phyloP scores from a whole-genome alignment of 2,797 vertebrate species.

The Acrossocheilus wenchowensis region DNA sequence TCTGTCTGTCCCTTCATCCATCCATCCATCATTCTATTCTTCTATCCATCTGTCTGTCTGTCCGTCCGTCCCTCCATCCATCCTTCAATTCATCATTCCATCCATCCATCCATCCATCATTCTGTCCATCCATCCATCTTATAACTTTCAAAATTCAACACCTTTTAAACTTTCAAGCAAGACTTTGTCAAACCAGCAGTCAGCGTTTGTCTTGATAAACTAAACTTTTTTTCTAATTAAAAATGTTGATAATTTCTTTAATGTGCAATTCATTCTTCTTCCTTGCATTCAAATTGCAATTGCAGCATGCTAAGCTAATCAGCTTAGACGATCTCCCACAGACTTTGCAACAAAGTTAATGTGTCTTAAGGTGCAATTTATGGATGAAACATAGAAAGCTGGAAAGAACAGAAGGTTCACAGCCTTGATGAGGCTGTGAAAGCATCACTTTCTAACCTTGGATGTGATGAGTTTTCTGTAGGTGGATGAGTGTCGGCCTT shows the following conservation, averaged over 20 bases:
- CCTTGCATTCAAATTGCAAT: background rate
- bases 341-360: background rate
- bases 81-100: background rate
- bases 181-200: background rate
- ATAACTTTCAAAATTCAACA: background rate
- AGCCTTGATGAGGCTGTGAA: conserved; percentile 35
- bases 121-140: background rate
- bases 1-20: background rate
- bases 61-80: no score
- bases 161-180: background rate
- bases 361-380: background rate
- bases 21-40: background rate
- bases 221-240: background rate
- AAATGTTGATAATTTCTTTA: background rate
- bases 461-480: conserved; percentile 47
- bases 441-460: conserved; percentile 52
- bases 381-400: background rate
- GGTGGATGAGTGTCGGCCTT: conserved; percentile 41
- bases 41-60: background rate
- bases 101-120: background rate
- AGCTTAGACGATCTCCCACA: background rate
- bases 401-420: conserved; percentile 28
- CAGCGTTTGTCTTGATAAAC: background rate
- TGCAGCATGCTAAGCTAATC: background rate
- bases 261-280: background rate